Percentiles rank a stretch among this genome's conserved stretches.
phyloP scores from a whole-genome alignment of 1,140 invertebrate species.

The Arion vulgaris region DNA sequence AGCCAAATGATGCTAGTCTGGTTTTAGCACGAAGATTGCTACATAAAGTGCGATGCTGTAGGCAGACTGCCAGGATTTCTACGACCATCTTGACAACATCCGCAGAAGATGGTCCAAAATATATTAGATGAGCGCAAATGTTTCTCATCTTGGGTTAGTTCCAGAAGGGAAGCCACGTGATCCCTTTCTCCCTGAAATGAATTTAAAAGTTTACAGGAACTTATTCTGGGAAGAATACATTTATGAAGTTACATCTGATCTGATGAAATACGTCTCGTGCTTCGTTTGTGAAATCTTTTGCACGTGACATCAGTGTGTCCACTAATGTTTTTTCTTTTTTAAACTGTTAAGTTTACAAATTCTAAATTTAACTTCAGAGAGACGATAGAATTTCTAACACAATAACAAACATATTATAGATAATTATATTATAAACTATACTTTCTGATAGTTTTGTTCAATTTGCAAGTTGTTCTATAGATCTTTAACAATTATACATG shows the following conservation, averaged over 20 bases:
- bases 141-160: background rate
- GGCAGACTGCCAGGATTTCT: background rate
- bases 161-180: background rate
- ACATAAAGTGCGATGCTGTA: background rate
- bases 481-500: too few species aligned
- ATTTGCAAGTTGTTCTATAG: too few species aligned
- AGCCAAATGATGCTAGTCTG: conserved; percentile 1
- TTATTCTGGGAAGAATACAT: background rate
- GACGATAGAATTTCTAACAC: too few species aligned
- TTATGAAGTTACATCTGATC: background rate
- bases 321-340: too few species aligned
- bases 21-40: conserved; percentile 5
- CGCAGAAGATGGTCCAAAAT: background rate
- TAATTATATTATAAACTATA: too few species aligned
- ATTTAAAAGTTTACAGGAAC: background rate
- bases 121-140: conserved; percentile 16
- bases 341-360: too few species aligned
- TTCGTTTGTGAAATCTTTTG: background rate
- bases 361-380: too few species aligned
- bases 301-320: too few species aligned
- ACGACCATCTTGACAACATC: background rate
- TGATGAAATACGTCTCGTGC: background rate
- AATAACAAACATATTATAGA: too few species aligned
- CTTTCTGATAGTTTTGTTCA: too few species aligned
- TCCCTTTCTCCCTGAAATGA: background rate